Percentiles rank a stretch among this genome's conserved stretches.
phyloP scores from a whole-genome alignment of 30 jellyfish, hydroid and myxozoan species.

The Aurelia aurita region DNA sequence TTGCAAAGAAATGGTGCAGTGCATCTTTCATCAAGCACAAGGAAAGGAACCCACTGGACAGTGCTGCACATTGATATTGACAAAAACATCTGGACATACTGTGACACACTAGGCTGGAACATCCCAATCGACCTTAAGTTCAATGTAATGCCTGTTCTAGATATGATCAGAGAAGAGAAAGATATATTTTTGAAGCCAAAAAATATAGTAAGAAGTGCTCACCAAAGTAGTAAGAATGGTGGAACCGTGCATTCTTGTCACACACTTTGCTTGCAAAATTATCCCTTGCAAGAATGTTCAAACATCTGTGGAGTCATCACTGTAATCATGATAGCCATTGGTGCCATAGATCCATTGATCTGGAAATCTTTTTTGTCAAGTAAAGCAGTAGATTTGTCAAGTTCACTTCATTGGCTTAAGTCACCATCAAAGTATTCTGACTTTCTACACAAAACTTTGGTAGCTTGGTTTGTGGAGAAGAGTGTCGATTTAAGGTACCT shows the following conservation, averaged over 20 bases:
- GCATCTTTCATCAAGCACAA: neutral
- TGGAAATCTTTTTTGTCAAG: slow-evolving; percentile 10
- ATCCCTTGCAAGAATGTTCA: slow-evolving; percentile 3
- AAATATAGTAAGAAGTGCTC: slow-evolving; percentile 4
- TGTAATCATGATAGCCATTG: slow-evolving; percentile 1
- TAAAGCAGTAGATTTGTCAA: slow-evolving; percentile 1
- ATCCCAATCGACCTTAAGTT: slow-evolving; percentile 2
- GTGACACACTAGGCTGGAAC: slow-evolving; percentile 15
- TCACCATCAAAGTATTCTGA: slow-evolving; percentile 3
- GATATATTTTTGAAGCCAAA: slow-evolving; percentile 4
- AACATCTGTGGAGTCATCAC: slow-evolving; percentile 5
- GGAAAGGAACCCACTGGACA: slow-evolving; percentile 15
- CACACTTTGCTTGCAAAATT: slow-evolving; percentile 8
- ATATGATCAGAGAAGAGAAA: slow-evolving; percentile 9
- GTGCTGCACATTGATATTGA: slow-evolving; percentile 2
- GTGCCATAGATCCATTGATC: slow-evolving; percentile 11
- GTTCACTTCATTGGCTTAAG: slow-evolving; percentile 4
- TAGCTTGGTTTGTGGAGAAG: slow-evolving; percentile 11
- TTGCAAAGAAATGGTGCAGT: neutral
- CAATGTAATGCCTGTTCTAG: neutral
- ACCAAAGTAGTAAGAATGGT: neutral
- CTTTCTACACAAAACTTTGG: neutral
- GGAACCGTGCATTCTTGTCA: slow-evolving; percentile 9
- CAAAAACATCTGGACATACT: slow-evolving; percentile 1
- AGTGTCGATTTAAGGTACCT: neutral